phyloP scores from a whole-genome alignment of 2,113 vertebrate species.

The Gnathonemus longibarbis region DNA sequence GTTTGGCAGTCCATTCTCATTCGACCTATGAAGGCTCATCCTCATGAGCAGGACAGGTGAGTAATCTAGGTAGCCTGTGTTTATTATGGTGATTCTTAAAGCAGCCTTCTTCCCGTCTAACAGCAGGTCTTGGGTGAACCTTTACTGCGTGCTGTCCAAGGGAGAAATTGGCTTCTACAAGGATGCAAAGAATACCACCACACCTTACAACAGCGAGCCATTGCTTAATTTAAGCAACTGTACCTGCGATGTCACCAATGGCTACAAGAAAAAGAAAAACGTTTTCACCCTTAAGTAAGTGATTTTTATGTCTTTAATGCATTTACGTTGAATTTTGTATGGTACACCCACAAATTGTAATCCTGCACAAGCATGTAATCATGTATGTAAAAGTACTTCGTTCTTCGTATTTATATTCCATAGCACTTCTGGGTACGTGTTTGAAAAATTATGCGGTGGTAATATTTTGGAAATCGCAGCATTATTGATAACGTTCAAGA shows the following conservation, averaged over 20 bases:
- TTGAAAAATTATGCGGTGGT: background rate
- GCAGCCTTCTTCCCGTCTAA: background rate
- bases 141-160: constrained; percentile 86
- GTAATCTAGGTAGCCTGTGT: constrained; percentile 45
- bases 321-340: background rate
- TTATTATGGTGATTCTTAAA: constrained; percentile 40
- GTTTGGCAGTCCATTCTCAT: constrained; percentile 56
- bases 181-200: constrained; percentile 72
- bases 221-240: constrained; percentile 73
- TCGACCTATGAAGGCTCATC: constrained; percentile 43
- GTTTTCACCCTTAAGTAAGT: constrained; percentile 89
- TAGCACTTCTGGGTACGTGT: background rate
- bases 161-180: constrained; percentile 92
- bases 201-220: constrained; percentile 76
- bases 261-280: constrained; percentile 96
- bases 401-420: background rate
- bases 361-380: background rate
- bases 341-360: background rate
- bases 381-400: background rate
- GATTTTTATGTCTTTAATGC: background rate
- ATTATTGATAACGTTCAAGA: background rate
- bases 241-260: constrained; percentile 76
- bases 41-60: constrained; percentile 56
- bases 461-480: background rate
- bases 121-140: constrained; percentile 88